A percentile compares a stretch with the other conserved stretches of the same genome.
Conservation (phyloP, 2,113 vertebrate genomes). For the Cryptomyrus ogoouensis region DNA sequence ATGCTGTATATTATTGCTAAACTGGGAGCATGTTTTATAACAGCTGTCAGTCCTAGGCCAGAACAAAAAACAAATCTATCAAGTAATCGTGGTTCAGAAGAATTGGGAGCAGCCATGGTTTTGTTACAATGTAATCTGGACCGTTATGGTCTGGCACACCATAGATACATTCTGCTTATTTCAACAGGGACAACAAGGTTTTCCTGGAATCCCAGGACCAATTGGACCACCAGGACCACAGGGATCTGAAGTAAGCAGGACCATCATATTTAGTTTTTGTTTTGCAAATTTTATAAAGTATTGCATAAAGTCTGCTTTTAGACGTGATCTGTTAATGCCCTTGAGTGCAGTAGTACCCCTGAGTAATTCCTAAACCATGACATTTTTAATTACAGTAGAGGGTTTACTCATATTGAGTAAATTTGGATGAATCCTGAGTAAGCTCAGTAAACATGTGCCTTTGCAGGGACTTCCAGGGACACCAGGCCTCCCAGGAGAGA, state of each 20-base stretch:
- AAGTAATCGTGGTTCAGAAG: neutral
- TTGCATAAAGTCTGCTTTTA: neutral
- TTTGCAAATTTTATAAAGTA: neutral
- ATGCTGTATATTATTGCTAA: neutral
- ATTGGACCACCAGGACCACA: slow-evolving; percentile 51
- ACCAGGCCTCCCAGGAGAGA: slow-evolving; percentile 75
- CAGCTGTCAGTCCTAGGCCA: neutral
- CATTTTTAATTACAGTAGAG: neutral
- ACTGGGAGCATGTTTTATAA: neutral
- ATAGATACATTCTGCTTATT: neutral
- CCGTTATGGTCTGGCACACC: neutral
- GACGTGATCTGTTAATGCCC: neutral
- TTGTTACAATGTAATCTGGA: neutral
- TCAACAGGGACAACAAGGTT: slow-evolving; percentile 69
- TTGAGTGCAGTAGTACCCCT: neutral
- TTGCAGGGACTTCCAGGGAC: slow-evolving; percentile 74
- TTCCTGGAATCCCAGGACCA: slow-evolving; percentile 62
- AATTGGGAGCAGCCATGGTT: neutral
- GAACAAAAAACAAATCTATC: neutral
- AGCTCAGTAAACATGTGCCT: slow-evolving; percentile 20
- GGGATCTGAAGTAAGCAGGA: slow-evolving; percentile 72
- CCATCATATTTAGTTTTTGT: neutral
- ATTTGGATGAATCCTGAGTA: neutral
- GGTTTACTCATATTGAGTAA: neutral
- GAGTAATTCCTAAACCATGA: neutral